Conservation (phyloP, 2,888 invertebrate genomes). For the Coenonympha arcania region DNA sequence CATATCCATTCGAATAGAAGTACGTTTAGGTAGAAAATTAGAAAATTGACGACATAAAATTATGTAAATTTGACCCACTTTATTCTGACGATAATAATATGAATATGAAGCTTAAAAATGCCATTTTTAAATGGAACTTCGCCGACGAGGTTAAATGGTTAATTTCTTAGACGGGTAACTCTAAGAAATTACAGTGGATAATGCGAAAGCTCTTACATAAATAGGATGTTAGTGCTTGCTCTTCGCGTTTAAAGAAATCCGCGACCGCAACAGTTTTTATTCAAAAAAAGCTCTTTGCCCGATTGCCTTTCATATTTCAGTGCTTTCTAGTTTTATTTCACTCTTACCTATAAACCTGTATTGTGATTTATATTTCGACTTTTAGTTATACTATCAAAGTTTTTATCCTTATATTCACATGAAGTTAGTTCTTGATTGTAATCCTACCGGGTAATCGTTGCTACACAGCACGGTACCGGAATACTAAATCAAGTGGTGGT, state of each 20-base stretch:
- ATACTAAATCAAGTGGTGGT: too few relatives aligned
- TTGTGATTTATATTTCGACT: too few relatives aligned
- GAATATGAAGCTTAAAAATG: slow-evolving; percentile 6
- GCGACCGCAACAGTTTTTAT: slow-evolving; percentile 53
- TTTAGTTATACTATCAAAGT: too few relatives aligned
- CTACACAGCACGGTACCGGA: too few relatives aligned
- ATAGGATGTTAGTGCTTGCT: slow-evolving; percentile 45
- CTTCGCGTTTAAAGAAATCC: slow-evolving; percentile 37
- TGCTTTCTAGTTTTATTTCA: slow-evolving; percentile 15
- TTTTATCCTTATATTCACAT: too few relatives aligned
- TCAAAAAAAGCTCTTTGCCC: slow-evolving; percentile 53
- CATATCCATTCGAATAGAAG: too few relatives aligned
- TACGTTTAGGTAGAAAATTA: too few relatives aligned
- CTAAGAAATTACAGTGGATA: slow-evolving; percentile 41
- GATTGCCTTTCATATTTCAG: slow-evolving; percentile 40
- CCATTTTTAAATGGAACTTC: slow-evolving; percentile 1
- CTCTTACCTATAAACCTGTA: background rate
- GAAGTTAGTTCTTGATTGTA: too few relatives aligned
- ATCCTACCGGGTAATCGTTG: too few relatives aligned
- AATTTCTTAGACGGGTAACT: slow-evolving; percentile 31
- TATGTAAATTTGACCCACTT: background rate
- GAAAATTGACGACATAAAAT: too few relatives aligned
- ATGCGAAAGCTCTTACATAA: slow-evolving; percentile 44
- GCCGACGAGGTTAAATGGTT: slow-evolving; percentile 9
- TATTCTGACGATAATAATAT: background rate